Conservation (phyloP, 2,113 vertebrate species). For the Rhadina sibilatrix region DNA sequence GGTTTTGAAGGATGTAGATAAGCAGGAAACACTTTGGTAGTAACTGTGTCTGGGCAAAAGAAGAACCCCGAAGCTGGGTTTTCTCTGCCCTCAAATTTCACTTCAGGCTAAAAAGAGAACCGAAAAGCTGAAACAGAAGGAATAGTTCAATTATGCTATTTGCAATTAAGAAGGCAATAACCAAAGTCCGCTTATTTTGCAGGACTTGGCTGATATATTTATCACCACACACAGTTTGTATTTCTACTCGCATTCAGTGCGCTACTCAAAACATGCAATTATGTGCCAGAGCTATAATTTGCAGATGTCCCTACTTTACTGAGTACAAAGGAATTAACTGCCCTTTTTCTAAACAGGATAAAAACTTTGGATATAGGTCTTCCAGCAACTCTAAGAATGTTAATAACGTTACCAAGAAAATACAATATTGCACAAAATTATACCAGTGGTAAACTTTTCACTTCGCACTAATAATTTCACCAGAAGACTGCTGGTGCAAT, state of each 20-base stretch:
- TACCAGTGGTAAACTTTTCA: not conserved
- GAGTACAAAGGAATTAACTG: constrained; percentile 50
- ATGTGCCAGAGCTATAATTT: constrained; percentile 43
- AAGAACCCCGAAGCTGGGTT: accelerated
- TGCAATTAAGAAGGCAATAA: not conserved
- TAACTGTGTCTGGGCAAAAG: not conserved
- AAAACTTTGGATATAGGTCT: constrained; percentile 22
- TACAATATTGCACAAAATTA: not conserved
- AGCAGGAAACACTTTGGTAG: not conserved
- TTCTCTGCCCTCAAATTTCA: not conserved
- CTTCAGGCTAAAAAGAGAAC: not conserved
- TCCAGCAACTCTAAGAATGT: not conserved
- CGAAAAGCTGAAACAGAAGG: not conserved
- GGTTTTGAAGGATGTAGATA: not conserved
- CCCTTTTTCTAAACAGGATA: not conserved
- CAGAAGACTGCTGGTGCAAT: not conserved
- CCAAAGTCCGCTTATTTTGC: not conserved
- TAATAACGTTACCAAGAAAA: not conserved
- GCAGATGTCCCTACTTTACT: constrained; percentile 37
- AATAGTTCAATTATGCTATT: not conserved
- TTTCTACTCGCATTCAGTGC: not conserved
- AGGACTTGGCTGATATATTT: not conserved
- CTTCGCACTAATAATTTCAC: constrained; percentile 1
- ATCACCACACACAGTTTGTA: not conserved
- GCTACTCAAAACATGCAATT: constrained; percentile 51